Conservation (phyloP, 92 coral and sea anemone species). For the Porites lobata region DNA sequence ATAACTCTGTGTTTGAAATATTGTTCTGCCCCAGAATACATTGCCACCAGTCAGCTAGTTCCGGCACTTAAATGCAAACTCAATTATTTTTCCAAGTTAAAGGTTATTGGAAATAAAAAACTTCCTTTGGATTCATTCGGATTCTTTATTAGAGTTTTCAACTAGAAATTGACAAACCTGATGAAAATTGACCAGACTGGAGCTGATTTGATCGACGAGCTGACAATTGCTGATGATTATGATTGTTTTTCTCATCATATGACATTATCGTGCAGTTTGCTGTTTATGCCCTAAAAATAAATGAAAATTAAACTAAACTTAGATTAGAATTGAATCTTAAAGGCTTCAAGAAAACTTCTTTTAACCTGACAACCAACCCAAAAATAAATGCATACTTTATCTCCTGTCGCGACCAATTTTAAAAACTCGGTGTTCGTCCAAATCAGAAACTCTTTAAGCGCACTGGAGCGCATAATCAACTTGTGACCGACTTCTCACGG, state of each 20-base stretch:
- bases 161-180: neutral
- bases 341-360: neutral
- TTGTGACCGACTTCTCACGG: neutral
- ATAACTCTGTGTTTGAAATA: conserved; percentile 25
- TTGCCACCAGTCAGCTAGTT: conserved; percentile 31
- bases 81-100: neutral
- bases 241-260: neutral
- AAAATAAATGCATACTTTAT: neutral
- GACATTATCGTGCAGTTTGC: neutral
- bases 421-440: neutral
- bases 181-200: neutral
- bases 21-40: conserved; percentile 17
- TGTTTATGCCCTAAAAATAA: neutral
- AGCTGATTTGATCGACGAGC: neutral
- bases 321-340: neutral
- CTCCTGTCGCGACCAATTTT: neutral
- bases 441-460: conserved; percentile 29
- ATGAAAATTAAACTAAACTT: neutral
- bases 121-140: neutral
- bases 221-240: neutral
- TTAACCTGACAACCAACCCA: neutral
- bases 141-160: neutral
- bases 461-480: conserved; percentile 24
- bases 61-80: neutral
- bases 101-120: neutral